Base-by-base conservation (phyloP, 2,797 vertebrate genomes). In the Fratercula arctica region DNA sequence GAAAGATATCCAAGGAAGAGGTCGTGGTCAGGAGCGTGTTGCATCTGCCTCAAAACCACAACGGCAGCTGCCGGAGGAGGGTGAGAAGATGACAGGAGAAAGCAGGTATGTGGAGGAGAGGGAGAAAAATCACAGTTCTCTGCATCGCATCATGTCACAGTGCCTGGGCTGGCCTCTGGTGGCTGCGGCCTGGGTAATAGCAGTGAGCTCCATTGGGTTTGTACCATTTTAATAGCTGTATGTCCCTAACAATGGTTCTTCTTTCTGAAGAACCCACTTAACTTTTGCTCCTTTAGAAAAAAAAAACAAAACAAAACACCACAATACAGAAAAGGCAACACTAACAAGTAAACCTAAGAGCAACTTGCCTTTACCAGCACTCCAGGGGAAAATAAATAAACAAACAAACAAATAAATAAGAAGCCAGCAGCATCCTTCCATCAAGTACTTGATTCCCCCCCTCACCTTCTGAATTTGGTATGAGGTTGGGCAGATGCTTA, bases 101-200 rank as follows among this genome's bases (percentile, higher is more conserved):
- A 37, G 45, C n/a, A 48, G 23, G 13, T 12, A 21, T 28, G 1
- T 2, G 28, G 31, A 16, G 0, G 0, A 23, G 17, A 67, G 17
- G 43, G 28, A 77, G n/a, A 29, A 25, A 67, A 89, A 66, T 53
- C 14, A 1, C 21, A 6, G 5, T 3, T 41, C 41, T 37, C 10
- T 5, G 17, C 1, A 0, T 6, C 6, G 33, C 68, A 66, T 31
- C 69, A n/a, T 3, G 5, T 67, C 56, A 16, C 10, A 85, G 41
- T 4, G 31, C n/a, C 50, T 50, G 53, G 73, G 57, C 77, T 64
- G 70, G 77, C 7, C 23, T 31, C 41, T 72, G 82, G 9, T 79
- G 85, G 33, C 63, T 76, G 63, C 8, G 43, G 29, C 50, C 78
- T 10, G 35, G 45, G 26, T 46, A 72, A 45, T 14, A 51, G 74